Base-by-base conservation (phyloP, 92 coral and sea anemone genomes). In the Zoanthus sociatus region DNA sequence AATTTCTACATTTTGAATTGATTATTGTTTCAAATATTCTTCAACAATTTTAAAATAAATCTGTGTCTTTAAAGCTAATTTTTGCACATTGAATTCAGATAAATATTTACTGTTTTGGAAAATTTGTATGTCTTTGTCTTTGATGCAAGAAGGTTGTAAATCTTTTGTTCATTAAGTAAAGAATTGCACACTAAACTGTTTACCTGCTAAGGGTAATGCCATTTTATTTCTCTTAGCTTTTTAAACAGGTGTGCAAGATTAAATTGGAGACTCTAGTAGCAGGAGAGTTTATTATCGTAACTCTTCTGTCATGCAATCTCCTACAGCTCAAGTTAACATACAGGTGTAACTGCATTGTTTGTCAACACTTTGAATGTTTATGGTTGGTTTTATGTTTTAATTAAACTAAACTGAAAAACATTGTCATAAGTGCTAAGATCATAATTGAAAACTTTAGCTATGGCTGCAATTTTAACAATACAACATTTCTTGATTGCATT, bases 281-380 rank as follows among this genome's bases (percentile, higher is more conserved):
- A 79, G 84, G 26, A 55, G 84, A 60, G 84, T 50, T 45, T 61
- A 3, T 64, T 79, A 26, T 32, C 17, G 33, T 75, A 18, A 53
- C 84, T 79, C 73, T 4, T 61, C 84, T 79, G 84, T 79, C 84
- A 79, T 72, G 61, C 84, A 79, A 58, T 79, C 47, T 79, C 84
- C 73, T 47, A 63, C 50, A 78, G 30, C 31, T 4, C 42, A 1
- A 4, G 18, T 77, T 20, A 16, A 51, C 9, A 9, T 3, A 14
- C n/a, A n/a, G n/a, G n/a, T n/a, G n/a, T n/a, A n/a, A n/a, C 64
- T 0, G 18, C 15, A 58, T 58, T n/a, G n/a, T 67, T 20, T 20
- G 18, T 18, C 33, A 32, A 60, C 18, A 46, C 1, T 45, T 44
- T 37, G 14, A 9, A 42, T 33, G n/a, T 74, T 33, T n/a, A 33